Evolutionary conservation across 2,113 vertebrate species (phyloP).

Genomic region (Heliornis fulica): DNA sequence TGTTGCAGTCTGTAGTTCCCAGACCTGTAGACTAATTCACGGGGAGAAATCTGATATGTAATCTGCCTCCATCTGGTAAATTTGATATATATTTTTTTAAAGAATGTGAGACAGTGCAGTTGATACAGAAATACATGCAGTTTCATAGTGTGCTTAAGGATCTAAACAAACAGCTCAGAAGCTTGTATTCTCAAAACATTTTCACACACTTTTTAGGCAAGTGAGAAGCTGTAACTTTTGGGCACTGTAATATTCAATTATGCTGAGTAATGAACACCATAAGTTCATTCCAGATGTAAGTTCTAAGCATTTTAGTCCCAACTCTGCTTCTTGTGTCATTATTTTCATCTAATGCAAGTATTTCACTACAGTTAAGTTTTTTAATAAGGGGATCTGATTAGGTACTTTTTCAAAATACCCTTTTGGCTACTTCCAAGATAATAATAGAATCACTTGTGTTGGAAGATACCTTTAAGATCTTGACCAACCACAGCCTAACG

Average conservation of each 20-base stretch:
- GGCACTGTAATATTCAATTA: neutral
- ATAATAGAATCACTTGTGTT: no score
- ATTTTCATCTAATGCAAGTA: neutral
- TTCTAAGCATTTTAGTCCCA: neutral
- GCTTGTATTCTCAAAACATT: neutral
- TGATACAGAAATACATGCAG: neutral
- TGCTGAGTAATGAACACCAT: neutral
- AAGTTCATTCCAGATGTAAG: neutral
- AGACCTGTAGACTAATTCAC: neutral
- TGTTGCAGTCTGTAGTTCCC: neutral
- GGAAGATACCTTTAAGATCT: no score
- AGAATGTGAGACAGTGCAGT: neutral
- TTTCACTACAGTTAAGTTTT: neutral
- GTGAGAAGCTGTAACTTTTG: neutral
- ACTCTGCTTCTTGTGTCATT: neutral
- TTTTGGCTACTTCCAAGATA: neutral
- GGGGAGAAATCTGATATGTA: neutral
- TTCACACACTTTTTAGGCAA: neutral
- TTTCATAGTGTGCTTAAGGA: neutral
- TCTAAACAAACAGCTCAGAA: neutral
- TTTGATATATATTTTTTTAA: neutral
- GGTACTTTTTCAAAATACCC: neutral
- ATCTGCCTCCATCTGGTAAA: neutral
- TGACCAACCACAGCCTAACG: no score
- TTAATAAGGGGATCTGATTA: neutral